These are phyloP conservation scores for Synaphobranchus kaupii DNA, from an alignment of 2,797 vertebrate genomes.

Conservation along the genomic window DNA sequence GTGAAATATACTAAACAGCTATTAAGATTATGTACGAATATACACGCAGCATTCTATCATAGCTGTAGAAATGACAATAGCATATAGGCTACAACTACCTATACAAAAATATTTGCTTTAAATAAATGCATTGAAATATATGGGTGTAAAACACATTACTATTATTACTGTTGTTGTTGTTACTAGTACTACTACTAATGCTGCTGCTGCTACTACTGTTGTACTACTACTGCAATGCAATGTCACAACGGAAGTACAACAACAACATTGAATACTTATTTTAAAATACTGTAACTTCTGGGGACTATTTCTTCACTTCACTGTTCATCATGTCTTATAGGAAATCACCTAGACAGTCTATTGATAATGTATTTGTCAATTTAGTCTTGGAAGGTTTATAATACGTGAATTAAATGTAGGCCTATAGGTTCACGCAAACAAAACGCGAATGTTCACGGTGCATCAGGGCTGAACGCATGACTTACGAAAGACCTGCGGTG, in stretches of 20 bases:
- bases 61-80: background rate
- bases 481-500: constrained; percentile 51
- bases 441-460: background rate
- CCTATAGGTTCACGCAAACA: background rate
- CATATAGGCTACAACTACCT: background rate
- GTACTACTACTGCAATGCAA: background rate
- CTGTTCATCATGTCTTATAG: background rate
- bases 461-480: constrained; percentile 9
- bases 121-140: background rate
- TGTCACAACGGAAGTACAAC: background rate
- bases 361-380: background rate
- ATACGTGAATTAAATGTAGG: background rate
- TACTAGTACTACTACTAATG: background rate
- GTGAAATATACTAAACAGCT: background rate
- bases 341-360: too few relatives aligned
- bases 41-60: background rate
- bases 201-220: background rate
- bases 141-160: background rate
- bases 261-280: background rate
- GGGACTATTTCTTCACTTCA: background rate
- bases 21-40: background rate
- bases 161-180: background rate
- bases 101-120: background rate
- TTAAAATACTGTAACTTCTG: background rate
- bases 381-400: background rate